Evolutionary conservation across 2,113 vertebrate species (phyloP).

Genomic region (Cranoglanis bouderius): DNA sequence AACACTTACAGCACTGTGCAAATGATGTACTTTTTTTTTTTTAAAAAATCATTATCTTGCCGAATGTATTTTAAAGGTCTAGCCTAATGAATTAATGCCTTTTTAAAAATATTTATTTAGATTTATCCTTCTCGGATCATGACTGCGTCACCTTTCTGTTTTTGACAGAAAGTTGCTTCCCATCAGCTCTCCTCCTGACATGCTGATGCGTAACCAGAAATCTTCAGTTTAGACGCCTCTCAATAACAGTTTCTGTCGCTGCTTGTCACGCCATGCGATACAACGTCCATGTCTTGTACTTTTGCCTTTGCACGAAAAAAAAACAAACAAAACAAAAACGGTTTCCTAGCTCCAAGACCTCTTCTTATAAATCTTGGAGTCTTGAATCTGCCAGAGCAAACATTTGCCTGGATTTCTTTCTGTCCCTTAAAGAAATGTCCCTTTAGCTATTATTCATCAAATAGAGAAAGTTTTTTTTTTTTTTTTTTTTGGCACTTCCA

Average conservation of each 20-base stretch:
- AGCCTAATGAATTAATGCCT: background rate
- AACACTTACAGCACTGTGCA: slow-evolving; percentile 6
- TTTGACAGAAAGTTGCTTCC: background rate
- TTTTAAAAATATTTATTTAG: background rate
- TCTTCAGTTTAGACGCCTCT: background rate
- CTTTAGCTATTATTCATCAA: background rate
- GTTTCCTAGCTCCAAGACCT: background rate
- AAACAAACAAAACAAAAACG: background rate
- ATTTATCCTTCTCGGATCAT: background rate
- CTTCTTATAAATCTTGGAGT: background rate
- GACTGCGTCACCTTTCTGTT: background rate
- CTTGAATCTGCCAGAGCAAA: background rate
- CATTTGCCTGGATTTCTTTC: background rate
- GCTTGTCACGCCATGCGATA: background rate
- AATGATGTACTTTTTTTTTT: background rate
- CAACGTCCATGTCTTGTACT: background rate
- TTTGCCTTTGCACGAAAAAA: background rate
- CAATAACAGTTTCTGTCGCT: background rate
- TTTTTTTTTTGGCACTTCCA: background rate
- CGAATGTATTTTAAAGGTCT: background rate
- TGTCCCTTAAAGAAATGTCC: background rate
- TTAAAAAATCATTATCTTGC: background rate
- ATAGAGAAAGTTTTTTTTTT: too few relatives aligned
- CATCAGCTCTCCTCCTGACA: background rate
- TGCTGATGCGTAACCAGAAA: background rate